These are phyloP conservation scores for Melanotaenia parkinsoni DNA, from an alignment of 2,797 vertebrate species.

Conservation along the genomic window DNA sequence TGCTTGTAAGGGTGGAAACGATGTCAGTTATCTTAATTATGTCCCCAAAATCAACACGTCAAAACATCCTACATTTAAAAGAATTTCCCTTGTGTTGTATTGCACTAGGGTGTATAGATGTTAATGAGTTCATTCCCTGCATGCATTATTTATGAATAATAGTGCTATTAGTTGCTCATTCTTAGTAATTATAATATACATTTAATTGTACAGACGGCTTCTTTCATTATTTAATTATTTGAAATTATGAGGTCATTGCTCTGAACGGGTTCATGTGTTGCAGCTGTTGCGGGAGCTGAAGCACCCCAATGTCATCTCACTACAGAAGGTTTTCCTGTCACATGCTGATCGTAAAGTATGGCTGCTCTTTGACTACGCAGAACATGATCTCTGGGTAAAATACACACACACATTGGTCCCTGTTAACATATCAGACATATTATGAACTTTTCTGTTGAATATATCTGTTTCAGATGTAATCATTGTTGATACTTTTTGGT, in stretches of 20 bases:
- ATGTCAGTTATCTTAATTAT: no score
- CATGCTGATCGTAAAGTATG: constrained; percentile 99
- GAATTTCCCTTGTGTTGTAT: background rate
- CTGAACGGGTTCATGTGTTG: constrained; percentile 73
- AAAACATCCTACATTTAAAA: no score
- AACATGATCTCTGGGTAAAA: constrained; percentile 99
- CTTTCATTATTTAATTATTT: background rate
- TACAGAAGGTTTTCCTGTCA: constrained; percentile 99
- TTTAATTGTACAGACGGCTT: background rate
- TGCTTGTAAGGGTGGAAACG: no score
- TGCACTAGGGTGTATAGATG: background rate
- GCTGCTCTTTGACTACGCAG: constrained; percentile 99
- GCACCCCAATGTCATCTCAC: constrained; percentile 99
- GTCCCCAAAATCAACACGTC: no score
- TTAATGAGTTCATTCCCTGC: background rate
- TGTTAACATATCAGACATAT: constrained; percentile 5
- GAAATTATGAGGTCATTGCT: constrained; percentile 4
- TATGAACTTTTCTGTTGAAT: background rate
- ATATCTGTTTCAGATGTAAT: background rate
- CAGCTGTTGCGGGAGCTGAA: constrained; percentile 98
- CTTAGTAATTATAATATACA: background rate
- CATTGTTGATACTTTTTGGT: background rate
- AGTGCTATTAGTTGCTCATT: no score
- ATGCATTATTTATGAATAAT: background rate
- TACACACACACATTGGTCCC: constrained; percentile 10